Percentiles rank a stretch among this genome's conserved stretches.
Evolutionary conservation across 2,888 invertebrate species (phyloP).

Genomic region (Zaprionus bogoriensis): DNA sequence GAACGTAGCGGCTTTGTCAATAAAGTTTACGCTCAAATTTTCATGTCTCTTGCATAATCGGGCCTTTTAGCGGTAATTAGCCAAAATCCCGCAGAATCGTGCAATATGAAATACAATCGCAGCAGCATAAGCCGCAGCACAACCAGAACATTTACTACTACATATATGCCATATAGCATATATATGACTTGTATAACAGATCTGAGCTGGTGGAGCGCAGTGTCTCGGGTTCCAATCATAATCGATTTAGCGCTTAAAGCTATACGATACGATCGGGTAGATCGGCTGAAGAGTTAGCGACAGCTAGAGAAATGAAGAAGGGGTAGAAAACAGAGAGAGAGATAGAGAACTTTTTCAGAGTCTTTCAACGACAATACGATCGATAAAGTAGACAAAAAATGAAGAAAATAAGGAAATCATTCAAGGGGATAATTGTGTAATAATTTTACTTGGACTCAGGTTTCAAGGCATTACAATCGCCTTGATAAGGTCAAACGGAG

Average conservation of each 20-base stretch:
- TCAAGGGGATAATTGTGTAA: too few species aligned
- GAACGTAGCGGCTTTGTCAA: constrained; percentile 17
- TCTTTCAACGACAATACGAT: too few species aligned
- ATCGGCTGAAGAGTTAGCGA: background rate
- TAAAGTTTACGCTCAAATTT: constrained; percentile 5
- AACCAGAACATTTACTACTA: too few species aligned
- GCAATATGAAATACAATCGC: background rate
- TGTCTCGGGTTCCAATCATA: background rate
- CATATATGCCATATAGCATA: too few species aligned
- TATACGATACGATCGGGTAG: background rate
- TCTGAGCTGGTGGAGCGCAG: background rate
- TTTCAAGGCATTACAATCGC: too few species aligned
- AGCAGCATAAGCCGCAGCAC: too few species aligned
- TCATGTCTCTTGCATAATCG: constrained; percentile 17
- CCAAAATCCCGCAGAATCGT: background rate
- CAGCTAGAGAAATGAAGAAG: background rate
- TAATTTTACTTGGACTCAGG: too few species aligned
- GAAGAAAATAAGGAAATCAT: too few species aligned
- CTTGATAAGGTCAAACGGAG: too few species aligned
- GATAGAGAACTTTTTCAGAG: too few species aligned
- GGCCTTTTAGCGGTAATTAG: constrained; percentile 6
- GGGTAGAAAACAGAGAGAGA: too few species aligned
- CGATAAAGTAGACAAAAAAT: too few species aligned
- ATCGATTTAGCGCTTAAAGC: background rate
- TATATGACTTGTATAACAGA: background rate